Evolutionary conservation across 2,797 vertebrate genomes (phyloP).

Genomic region (Australoheros facetus): DNA sequence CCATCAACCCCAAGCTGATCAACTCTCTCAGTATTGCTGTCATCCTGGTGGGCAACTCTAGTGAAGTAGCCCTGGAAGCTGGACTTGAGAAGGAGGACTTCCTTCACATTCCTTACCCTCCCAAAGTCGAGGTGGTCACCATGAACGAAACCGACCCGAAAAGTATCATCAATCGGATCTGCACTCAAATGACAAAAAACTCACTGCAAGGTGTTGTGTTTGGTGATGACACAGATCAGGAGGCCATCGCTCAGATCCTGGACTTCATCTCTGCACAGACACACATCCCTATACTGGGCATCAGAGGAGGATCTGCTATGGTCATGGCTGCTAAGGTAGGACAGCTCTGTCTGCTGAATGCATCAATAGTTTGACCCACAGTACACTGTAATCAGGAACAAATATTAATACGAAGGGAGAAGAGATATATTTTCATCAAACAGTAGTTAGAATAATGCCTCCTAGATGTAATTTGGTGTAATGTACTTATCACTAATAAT

Average conservation of each 20-base stretch:
- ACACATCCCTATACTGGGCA: constrained; percentile 96
- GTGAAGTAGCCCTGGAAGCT: constrained; percentile 93
- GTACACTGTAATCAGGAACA: not conserved
- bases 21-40: constrained; percentile 95
- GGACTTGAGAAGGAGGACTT: constrained; percentile 98
- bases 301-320: constrained; percentile 98
- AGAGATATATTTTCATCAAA: not conserved
- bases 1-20: constrained; percentile 82
- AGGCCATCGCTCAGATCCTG: constrained; percentile 98
- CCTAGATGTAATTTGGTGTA: not conserved
- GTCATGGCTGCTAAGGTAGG: constrained; percentile 99
- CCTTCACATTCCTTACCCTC: constrained; percentile 93
- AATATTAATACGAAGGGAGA: not conserved
- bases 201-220: constrained; percentile 98
- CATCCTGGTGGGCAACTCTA: constrained; percentile 96
- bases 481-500: not conserved
- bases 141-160: constrained; percentile 99
- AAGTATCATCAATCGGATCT: constrained; percentile 98
- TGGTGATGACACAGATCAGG: constrained; percentile 96
- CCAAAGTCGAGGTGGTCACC: constrained; percentile 94
- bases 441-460: not conserved
- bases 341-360: not conserved
- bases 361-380: not conserved
- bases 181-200: constrained; percentile 93
- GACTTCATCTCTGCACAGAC: constrained; percentile 99